These are phyloP conservation scores for Ceraclea dissimilis DNA, from an alignment of 2,888 invertebrate genomes.

Conservation along the genomic window DNA sequence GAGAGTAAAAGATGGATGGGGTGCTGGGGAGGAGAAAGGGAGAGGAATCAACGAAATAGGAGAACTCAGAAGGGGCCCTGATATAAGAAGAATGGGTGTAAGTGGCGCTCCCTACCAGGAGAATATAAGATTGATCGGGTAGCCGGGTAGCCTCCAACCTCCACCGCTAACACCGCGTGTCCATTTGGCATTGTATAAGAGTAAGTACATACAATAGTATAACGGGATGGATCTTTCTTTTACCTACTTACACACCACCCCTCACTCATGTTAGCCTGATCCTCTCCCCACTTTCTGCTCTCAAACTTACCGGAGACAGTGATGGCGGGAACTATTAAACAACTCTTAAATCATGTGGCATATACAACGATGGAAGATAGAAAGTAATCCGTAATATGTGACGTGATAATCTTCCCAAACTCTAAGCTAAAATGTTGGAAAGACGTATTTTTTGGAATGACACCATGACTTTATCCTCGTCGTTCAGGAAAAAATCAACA, in stretches of 20 bases:
- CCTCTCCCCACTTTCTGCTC: background rate
- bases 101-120: conserved; percentile 21
- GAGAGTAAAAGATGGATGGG: no score
- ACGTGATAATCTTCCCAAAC: no score
- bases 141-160: background rate
- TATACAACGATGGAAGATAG: no score
- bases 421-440: no score
- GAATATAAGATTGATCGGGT: conserved; percentile 50
- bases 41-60: background rate
- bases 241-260: conserved; percentile 5
- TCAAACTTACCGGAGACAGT: background rate
- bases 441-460: no score
- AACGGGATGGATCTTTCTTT: conserved; percentile 20
- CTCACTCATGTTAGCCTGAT: conserved; percentile 1
- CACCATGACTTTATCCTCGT: no score
- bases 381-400: no score
- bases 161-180: conserved; percentile 35
- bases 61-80: conserved; percentile 5
- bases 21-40: no score
- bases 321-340: no score
- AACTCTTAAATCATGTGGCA: no score
- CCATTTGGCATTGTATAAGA: conserved; percentile 37
- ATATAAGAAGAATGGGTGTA: conserved; percentile 25
- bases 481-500: no score
- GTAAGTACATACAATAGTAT: background rate